phyloP scores from a whole-genome alignment of 2,888 invertebrate species.

The Coelopa pilipes region DNA sequence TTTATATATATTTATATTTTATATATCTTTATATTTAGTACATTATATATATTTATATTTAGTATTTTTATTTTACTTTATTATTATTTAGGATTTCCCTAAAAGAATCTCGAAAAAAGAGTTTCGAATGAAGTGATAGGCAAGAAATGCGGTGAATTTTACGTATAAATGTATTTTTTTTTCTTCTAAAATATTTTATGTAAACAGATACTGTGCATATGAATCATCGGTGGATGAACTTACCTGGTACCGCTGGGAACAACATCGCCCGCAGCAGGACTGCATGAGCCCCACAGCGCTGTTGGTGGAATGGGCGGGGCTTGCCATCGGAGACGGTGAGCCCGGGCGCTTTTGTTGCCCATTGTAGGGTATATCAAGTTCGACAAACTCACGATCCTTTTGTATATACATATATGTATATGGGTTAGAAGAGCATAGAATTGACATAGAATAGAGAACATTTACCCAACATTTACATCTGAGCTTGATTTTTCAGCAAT shows the following conservation, averaged over 20 bases:
- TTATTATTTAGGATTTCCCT: too few relatives aligned
- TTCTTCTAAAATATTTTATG: too few relatives aligned
- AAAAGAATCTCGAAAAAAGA: too few relatives aligned
- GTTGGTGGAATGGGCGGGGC: constrained; percentile 86
- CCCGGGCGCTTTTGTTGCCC: constrained; percentile 93
- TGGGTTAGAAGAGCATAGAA: constrained; percentile 13
- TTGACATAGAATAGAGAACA: constrained; percentile 32
- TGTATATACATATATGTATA: constrained; percentile 19
- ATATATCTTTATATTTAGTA: neutral
- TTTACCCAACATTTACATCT: constrained; percentile 22
- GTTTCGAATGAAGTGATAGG: too few relatives aligned
- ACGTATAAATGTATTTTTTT: too few relatives aligned
- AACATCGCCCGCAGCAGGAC: constrained; percentile 86
- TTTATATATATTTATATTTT: constrained; percentile 1
- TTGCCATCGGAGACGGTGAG: constrained; percentile 86
- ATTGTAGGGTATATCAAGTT: constrained; percentile 94
- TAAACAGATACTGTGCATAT: too few relatives aligned
- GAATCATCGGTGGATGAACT: neutral
- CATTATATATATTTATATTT: neutral
- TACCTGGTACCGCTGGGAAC: constrained; percentile 90
- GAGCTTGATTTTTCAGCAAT: constrained; percentile 3
- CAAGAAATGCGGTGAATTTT: too few relatives aligned
- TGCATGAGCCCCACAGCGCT: constrained; percentile 77
- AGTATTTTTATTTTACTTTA: neutral
- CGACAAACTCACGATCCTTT: constrained; percentile 96